phyloP scores from a whole-genome alignment of 2,113 vertebrate genomes.

The Serilophus lunatus region DNA sequence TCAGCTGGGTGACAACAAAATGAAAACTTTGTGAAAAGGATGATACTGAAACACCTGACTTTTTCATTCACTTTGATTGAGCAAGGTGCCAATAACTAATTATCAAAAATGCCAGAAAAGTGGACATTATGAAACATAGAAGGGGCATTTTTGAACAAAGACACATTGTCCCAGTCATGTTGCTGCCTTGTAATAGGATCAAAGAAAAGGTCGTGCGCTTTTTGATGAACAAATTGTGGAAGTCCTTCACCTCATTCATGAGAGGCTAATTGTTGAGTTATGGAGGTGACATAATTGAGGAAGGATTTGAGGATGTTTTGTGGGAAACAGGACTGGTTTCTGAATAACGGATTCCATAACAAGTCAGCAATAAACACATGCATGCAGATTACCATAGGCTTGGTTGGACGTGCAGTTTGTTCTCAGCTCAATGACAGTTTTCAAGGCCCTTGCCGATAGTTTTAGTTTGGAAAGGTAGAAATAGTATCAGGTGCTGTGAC shows the following conservation, averaged over 20 bases:
- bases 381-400: not conserved
- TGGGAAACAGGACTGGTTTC: rapidly evolving
- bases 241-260: not conserved
- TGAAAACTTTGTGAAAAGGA: not conserved
- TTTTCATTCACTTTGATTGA: not conserved
- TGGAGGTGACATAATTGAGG: not conserved
- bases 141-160: not conserved
- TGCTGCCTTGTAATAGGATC: not conserved
- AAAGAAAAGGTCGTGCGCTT: not conserved
- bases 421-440: not conserved
- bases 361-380: not conserved
- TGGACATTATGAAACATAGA: not conserved
- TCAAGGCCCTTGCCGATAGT: not conserved
- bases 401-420: not conserved
- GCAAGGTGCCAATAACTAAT: not conserved
- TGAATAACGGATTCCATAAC: not conserved
- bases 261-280: not conserved
- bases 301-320: not conserved
- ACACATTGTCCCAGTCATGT: not conserved
- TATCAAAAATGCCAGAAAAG: not conserved
- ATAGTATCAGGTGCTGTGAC: not conserved
- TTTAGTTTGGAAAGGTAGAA: not conserved
- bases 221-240: not conserved
- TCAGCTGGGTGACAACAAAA: not conserved
- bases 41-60: not conserved